phyloP scores from a whole-genome alignment of 1,140 invertebrate species.

The Drosophila ambigua region DNA sequence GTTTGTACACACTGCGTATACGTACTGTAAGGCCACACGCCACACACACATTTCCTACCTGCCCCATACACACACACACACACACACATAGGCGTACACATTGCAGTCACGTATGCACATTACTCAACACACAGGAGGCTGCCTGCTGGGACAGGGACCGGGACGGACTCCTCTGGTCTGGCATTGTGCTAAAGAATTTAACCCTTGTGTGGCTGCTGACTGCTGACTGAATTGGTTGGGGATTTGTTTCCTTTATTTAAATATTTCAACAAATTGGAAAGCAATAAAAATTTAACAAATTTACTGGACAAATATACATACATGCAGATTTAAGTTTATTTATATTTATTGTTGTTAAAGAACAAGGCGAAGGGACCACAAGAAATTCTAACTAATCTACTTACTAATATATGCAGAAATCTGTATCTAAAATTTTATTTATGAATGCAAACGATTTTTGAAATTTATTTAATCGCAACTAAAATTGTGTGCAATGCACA shows the following conservation, averaged over 20 bases:
- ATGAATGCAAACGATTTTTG: too few species aligned
- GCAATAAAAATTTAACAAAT: background rate
- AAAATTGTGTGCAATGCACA: too few species aligned
- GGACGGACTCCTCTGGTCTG: conserved; percentile 12
- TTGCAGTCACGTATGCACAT: conserved; percentile 66
- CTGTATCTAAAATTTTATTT: too few species aligned
- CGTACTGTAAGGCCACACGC: conserved; percentile 66
- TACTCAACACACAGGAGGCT: conserved; percentile 38
- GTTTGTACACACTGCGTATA: conserved; percentile 79
- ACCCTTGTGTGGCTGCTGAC: conserved; percentile 37
- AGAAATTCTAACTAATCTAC: too few species aligned
- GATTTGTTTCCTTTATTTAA: conserved; percentile 6
- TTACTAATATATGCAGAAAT: too few species aligned
- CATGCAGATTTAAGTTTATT: too few species aligned
- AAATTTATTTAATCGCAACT: too few species aligned
- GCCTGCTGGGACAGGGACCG: too few species aligned
- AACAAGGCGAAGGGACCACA: too few species aligned
- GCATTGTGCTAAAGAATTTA: conserved; percentile 63
- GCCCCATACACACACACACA: conserved; percentile 37
- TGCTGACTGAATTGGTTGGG: background rate
- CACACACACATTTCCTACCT: conserved; percentile 59
- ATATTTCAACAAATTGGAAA: background rate
- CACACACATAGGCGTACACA: conserved; percentile 24
- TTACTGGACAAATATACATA: too few species aligned
- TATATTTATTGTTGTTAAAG: too few species aligned